A percentile compares a stretch with the other conserved stretches of the same genome.
These are phyloP conservation scores for Ctenicera cuprea DNA, from an alignment of 2,888 invertebrate species.

Conservation along the genomic window DNA sequence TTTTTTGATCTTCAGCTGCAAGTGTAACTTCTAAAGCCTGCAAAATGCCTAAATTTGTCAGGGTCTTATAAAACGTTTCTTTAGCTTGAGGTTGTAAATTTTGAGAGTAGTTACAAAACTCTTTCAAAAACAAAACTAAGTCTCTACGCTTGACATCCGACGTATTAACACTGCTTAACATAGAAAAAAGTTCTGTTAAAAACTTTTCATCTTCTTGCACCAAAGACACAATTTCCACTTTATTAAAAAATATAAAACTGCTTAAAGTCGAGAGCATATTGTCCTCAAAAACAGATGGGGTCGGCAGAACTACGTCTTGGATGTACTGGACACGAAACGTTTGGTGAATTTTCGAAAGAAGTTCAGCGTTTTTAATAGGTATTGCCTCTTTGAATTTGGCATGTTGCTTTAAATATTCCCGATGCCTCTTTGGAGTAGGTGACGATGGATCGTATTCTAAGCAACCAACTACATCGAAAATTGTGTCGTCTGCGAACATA, in stretches of 20 bases:
- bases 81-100: constrained; percentile 97
- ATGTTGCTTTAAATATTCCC: constrained; percentile 95
- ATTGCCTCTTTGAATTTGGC: constrained; percentile 95
- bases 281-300: constrained; percentile 99
- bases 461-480: constrained; percentile 98
- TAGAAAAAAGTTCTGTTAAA: constrained; percentile 94
- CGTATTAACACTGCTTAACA: constrained; percentile 93
- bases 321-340: constrained; percentile 99
- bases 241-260: constrained; percentile 99
- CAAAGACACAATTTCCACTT: constrained; percentile 98
- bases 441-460: constrained; percentile 97
- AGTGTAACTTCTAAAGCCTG: constrained; percentile 93
- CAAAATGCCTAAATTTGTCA: constrained; percentile 91
- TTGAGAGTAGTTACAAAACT: constrained; percentile 99
- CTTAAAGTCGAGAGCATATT: constrained; percentile 97
- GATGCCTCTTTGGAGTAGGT: constrained; percentile 91
- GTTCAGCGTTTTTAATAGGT: constrained; percentile 95
- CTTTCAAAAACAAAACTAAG: constrained; percentile 97
- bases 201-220: constrained; percentile 99
- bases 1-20: constrained; percentile 93
- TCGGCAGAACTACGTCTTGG: constrained; percentile 98
- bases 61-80: constrained; percentile 97
- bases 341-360: constrained; percentile 98
- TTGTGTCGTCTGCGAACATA: constrained; percentile 97
- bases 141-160: constrained; percentile 91